Percentiles rank a stretch among this genome's conserved stretches.
Conservation (phyloP, 2,888 invertebrate genomes). For the Orthosia gothica region DNA sequence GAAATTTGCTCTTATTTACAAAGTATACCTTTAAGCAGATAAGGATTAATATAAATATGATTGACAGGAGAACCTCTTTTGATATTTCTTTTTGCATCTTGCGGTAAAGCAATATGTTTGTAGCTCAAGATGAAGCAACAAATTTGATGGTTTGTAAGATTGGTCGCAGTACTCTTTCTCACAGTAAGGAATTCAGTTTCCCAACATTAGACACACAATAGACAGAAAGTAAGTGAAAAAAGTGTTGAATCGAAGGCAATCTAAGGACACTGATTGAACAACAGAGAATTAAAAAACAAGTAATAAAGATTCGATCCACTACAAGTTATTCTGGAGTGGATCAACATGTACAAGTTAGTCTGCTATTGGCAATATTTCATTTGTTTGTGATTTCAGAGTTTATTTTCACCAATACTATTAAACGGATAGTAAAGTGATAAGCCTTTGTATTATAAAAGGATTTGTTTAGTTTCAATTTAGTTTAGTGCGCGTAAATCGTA, state of each 20-base stretch:
- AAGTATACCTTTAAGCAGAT: neutral
- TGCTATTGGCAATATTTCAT: neutral
- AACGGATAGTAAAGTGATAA: neutral
- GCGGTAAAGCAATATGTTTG: neutral
- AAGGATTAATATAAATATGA: no score
- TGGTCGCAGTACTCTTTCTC: neutral
- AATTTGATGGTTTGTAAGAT: neutral
- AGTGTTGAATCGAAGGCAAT: neutral
- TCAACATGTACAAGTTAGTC: no score
- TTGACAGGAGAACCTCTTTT: no score
- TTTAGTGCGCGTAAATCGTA: neutral
- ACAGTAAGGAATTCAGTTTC: no score
- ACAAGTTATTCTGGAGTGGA: no score
- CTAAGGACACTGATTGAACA: neutral
- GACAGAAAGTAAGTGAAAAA: neutral
- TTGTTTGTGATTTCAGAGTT: neutral
- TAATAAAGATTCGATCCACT: neutral
- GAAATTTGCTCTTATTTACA: neutral
- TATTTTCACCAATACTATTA: neutral
- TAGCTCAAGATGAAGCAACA: neutral
- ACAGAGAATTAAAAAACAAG: neutral
- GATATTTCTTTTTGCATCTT: neutral
- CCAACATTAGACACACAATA: neutral
- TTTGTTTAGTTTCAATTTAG: conserved; percentile 21
- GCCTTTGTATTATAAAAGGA: conserved; percentile 1